Percentiles rank a stretch among this genome's conserved stretches.
These are phyloP conservation scores for Henricia sp. DNA, from an alignment of 53 echinoderm and acorn worm species.

Conservation along the genomic window DNA sequence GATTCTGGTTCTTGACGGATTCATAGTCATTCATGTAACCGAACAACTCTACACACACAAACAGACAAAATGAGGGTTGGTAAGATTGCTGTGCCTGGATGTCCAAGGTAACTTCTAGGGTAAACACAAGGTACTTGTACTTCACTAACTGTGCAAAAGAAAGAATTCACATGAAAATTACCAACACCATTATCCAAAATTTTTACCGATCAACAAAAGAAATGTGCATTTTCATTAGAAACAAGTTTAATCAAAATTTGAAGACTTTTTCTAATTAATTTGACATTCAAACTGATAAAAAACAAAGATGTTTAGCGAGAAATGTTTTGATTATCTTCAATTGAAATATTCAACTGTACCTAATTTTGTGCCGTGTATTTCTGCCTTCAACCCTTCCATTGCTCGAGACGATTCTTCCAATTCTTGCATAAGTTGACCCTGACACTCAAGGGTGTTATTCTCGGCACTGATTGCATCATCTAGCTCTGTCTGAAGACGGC, in stretches of 20 bases:
- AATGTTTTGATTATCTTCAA: background rate
- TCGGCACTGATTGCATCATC: constrained; percentile 30
- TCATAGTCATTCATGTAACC: constrained; percentile 28
- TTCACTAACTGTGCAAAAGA: too few species aligned
- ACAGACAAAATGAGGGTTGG: background rate
- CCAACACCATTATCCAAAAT: too few species aligned
- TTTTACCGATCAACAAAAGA: too few species aligned
- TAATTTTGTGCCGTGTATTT: constrained; percentile 25
- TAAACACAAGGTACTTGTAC: too few species aligned
- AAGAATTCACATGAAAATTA: too few species aligned
- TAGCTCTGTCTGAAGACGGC: constrained; percentile 19
- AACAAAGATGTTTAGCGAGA: background rate
- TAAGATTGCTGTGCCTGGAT: background rate
- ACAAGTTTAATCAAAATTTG: background rate
- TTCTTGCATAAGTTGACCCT: constrained; percentile 10
- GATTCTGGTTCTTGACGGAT: background rate
- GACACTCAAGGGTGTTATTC: constrained; percentile 28
- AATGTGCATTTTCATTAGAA: too few species aligned
- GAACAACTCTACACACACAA: constrained; percentile 20
- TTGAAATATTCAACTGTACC: constrained; percentile 13
- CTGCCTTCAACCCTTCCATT: constrained; percentile 5
- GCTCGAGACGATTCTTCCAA: background rate
- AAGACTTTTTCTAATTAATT: background rate
- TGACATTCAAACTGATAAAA: background rate
- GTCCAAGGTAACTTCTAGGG: too few species aligned